These are phyloP conservation scores for Prinia subflava DNA, from an alignment of 2,113 vertebrate genomes.

Conservation along the genomic window DNA sequence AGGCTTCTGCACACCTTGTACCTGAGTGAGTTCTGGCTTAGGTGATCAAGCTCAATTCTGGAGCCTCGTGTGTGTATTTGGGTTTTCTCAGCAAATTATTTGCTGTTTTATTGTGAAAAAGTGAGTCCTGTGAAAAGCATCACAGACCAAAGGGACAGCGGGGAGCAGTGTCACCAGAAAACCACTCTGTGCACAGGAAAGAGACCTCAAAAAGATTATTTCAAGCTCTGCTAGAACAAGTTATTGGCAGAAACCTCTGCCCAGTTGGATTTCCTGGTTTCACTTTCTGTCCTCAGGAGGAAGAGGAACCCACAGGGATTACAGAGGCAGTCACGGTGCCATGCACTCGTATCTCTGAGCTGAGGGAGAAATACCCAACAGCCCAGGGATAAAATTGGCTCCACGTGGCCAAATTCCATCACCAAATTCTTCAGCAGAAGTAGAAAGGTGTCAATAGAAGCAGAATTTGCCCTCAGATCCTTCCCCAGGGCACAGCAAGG, in stretches of 20 bases:
- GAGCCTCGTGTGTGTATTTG: fast-evolving
- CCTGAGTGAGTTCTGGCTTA: not conserved
- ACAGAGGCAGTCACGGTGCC: not conserved
- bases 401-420: not conserved
- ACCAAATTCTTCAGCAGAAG: not conserved
- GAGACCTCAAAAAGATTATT: not conserved
- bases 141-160: not conserved
- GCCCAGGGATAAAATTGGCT: not conserved
- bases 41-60: not conserved
- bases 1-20: not conserved
- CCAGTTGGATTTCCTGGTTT: not conserved
- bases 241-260: not conserved
- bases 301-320: fast-evolving
- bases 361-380: not conserved
- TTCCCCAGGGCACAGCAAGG: not conserved
- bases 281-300: not conserved
- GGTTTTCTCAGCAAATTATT: not conserved
- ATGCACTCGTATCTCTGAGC: fast-evolving
- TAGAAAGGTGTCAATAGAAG: not conserved
- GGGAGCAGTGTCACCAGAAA: not conserved
- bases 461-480: not conserved
- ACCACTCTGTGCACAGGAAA: not conserved
- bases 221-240: not conserved
- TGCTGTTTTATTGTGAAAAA: not conserved
- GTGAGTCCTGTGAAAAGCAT: not conserved